Conservation (phyloP, 2,797 vertebrate genomes). For the Alosa sapidissima region DNA sequence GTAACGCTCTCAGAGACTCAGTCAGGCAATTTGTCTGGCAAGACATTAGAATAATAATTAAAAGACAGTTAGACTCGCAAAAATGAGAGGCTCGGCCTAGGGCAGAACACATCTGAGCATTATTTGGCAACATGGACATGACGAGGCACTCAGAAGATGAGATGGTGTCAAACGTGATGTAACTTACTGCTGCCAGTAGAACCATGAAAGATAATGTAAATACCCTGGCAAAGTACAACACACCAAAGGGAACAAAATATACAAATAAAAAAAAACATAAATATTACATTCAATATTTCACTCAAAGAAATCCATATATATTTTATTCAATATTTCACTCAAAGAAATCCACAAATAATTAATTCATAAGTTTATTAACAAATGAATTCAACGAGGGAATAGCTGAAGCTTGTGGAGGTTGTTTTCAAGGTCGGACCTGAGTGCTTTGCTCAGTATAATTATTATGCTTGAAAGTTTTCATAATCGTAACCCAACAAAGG, state of each 20-base stretch:
- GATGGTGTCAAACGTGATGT: background rate
- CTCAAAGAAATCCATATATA: background rate
- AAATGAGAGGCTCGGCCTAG: background rate
- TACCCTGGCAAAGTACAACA: background rate
- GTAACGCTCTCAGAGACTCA: background rate
- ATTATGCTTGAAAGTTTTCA: background rate
- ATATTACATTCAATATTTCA: background rate
- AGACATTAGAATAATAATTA: background rate
- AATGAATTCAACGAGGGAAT: background rate
- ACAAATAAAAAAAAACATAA: background rate
- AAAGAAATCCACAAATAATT: background rate
- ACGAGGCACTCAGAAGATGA: background rate
- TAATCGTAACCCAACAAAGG: background rate
- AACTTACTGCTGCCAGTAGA: background rate
- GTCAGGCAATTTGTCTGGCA: background rate
- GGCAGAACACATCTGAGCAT: background rate
- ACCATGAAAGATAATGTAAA: background rate
- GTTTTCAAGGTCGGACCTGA: background rate
- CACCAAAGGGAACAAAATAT: background rate
- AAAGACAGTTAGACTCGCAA: background rate
- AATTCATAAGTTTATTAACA: background rate
- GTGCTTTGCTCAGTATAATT: background rate
- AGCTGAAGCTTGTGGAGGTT: background rate
- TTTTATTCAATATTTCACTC: background rate
- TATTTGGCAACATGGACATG: background rate